Base-by-base conservation (phyloP, 2,888 invertebrate genomes). In the Hypselothyrea guttata region DNA sequence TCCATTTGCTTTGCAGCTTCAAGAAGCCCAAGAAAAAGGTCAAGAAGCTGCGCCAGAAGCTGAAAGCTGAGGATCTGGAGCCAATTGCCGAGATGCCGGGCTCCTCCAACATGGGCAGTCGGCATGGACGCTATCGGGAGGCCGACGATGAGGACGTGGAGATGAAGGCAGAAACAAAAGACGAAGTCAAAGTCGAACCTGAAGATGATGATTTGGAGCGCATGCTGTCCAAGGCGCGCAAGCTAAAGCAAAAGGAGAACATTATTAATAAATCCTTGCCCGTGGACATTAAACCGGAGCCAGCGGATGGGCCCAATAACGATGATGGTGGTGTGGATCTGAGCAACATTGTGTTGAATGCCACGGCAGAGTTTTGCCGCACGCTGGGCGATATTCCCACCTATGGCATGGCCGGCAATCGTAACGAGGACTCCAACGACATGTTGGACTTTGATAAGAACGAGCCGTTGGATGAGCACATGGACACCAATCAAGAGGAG, bases 281-380 rank as follows among this genome's bases (percentile, higher is more conserved):
- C 4, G 62, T 77, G 1, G 86, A 91, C 28, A 90, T 94, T 31
- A 93, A 93, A 85, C 90, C 91, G 27, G 89, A 88, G 30, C 69
- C 73, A 0, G 58, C 71, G 4, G 90, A 90, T 44, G 89, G 81
- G 4, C 88, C 89, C 13, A 83, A 71, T 22, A 67, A 53, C 0
- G 71, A 71, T 4, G 72, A 71, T 4, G 72, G 59, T 1, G 78
- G 75, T 2, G 87, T 62, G 1, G 40, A 53, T 2, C 56, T 70
- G 0, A 75, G 91, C 2, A 92, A 92, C 73, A 98, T 98, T 85
- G 93, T 95, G 55, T 91, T 98, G 52, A 97, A 98, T 91, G 94
- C 97, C 0, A 98, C 98, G 0, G 98, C 98, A 0, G 98, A 98
- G 92, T 98, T 98, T 91, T 98, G 98, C 88, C 93, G 98, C 81